These are phyloP conservation scores for Chaetoderma sp. DNA, from an alignment of 2,888 invertebrate genomes.

Conservation along the genomic window DNA sequence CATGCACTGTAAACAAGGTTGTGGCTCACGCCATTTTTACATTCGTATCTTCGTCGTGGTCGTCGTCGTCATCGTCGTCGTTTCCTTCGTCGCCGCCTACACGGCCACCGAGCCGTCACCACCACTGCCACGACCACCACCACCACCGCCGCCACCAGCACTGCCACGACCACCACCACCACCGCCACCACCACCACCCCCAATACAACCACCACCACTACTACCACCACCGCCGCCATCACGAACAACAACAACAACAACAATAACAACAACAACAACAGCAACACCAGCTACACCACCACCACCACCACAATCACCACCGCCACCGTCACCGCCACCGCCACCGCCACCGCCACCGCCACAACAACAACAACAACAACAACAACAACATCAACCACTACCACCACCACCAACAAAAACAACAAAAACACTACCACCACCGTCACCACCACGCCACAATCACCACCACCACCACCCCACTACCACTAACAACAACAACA, in stretches of 20 bases:
- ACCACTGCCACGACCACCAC: not conserved
- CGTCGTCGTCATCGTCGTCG: not conserved
- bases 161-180: not conserved
- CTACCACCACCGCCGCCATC: too few species aligned
- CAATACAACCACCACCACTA: too few species aligned
- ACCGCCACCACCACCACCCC: too few species aligned
- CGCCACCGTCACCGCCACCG: not conserved
- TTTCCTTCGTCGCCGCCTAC: not conserved
- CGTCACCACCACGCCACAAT: not conserved
- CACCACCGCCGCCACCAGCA: not conserved
- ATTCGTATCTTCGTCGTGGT: not conserved
- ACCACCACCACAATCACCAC: too few species aligned
- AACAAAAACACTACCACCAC: not conserved
- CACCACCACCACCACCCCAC: not conserved
- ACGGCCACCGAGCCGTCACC: not conserved
- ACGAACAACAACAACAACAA: too few species aligned
- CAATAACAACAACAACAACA: not conserved
- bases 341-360: too few species aligned
- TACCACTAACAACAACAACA: not conserved
- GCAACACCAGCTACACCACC: not conserved
- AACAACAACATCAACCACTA: not conserved
- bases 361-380: not conserved
- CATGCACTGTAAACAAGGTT: too few species aligned
- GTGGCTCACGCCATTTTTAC: not conserved
- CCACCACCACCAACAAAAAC: not conserved